A percentile compares a stretch with the other conserved stretches of the same genome.
phyloP scores from a whole-genome alignment of 2,888 invertebrate genomes.

The Epirrhoe alternata region DNA sequence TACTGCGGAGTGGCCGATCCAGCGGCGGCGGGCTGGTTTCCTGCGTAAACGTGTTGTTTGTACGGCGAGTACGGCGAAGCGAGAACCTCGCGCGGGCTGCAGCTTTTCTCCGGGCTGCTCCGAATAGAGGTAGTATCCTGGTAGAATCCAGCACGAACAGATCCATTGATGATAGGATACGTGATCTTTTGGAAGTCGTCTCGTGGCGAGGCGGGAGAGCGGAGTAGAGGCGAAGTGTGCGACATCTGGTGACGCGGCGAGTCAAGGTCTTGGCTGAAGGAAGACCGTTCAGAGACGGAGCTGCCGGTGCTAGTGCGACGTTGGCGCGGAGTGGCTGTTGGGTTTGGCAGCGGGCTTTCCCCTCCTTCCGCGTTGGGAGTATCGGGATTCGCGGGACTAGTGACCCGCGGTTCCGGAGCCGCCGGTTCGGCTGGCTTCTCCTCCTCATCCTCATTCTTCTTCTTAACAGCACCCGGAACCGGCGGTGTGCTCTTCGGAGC shows the following conservation, averaged over 20 bases:
- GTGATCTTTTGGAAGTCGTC: constrained; percentile 89
- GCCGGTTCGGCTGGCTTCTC: constrained; percentile 70
- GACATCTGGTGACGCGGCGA: constrained; percentile 90
- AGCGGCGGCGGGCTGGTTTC: constrained; percentile 61
- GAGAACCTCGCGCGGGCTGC: constrained; percentile 91
- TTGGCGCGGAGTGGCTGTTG: constrained; percentile 79
- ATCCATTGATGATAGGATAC: constrained; percentile 91
- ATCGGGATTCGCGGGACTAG: constrained; percentile 68
- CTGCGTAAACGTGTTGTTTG: constrained; percentile 78
- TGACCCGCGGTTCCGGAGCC: constrained; percentile 58
- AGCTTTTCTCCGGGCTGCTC: constrained; percentile 93
- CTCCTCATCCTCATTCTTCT: constrained; percentile 86
- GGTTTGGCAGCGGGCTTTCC: constrained; percentile 70
- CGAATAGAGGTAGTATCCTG: constrained; percentile 94
- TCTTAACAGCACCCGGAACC: constrained; percentile 73
- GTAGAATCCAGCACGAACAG: constrained; percentile 94
- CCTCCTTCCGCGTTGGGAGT: constrained; percentile 75
- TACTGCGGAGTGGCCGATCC: constrained; percentile 74
- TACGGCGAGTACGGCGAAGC: constrained; percentile 79
- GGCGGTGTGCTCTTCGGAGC: constrained; percentile 89
- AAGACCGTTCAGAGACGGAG: constrained; percentile 91
- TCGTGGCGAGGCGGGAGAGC: constrained; percentile 91
- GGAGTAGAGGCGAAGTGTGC: constrained; percentile 89
- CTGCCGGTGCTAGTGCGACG: constrained; percentile 92
- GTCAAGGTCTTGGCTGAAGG: constrained; percentile 91